Percentiles rank a stretch among this genome's conserved stretches.
Conservation (phyloP, 64 coral and sea anemone species). For the Stichodactyla mertensii region DNA sequence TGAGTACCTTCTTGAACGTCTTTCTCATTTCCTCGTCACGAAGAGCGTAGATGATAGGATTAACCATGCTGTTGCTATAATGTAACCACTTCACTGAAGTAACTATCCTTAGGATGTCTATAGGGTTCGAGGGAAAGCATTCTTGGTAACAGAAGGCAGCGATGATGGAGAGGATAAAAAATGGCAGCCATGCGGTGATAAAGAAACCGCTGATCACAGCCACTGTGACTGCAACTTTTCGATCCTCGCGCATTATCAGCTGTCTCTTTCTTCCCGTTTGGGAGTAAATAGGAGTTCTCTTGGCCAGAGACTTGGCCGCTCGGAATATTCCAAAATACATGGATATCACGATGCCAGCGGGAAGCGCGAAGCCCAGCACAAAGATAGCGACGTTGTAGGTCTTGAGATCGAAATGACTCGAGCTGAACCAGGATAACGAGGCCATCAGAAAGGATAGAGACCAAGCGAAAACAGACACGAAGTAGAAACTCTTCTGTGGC, state of each 20-base stretch:
- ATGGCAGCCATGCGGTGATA: slow-evolving; percentile 39
- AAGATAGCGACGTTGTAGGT: slow-evolving; percentile 1
- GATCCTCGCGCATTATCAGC: slow-evolving; percentile 5
- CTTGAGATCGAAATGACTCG: not conserved
- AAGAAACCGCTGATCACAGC: slow-evolving; percentile 30
- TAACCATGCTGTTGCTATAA: slow-evolving; percentile 34
- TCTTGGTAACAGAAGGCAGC: not conserved
- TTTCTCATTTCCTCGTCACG: slow-evolving; percentile 31
- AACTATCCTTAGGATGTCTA: not conserved
- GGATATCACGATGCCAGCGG: not conserved
- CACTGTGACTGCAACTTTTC: slow-evolving; percentile 35
- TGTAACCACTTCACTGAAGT: slow-evolving; percentile 37
- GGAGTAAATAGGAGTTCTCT: not conserved
- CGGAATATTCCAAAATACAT: slow-evolving; percentile 48
- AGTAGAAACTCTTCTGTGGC: not conserved
- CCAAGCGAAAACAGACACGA: slow-evolving; percentile 19
- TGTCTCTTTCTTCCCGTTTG: not conserved
- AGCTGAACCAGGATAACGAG: not conserved
- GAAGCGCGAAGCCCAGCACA: slow-evolving; percentile 9
- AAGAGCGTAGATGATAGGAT: slow-evolving; percentile 30
- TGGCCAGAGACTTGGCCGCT: slow-evolving; percentile 5
- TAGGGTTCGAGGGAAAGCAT: not conserved
- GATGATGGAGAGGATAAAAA: slow-evolving; percentile 21
- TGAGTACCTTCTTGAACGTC: slow-evolving; percentile 8
- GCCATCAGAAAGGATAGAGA: not conserved